Conservation (phyloP, 2,797 vertebrate species). For the Phoeniculus purpureus region DNA sequence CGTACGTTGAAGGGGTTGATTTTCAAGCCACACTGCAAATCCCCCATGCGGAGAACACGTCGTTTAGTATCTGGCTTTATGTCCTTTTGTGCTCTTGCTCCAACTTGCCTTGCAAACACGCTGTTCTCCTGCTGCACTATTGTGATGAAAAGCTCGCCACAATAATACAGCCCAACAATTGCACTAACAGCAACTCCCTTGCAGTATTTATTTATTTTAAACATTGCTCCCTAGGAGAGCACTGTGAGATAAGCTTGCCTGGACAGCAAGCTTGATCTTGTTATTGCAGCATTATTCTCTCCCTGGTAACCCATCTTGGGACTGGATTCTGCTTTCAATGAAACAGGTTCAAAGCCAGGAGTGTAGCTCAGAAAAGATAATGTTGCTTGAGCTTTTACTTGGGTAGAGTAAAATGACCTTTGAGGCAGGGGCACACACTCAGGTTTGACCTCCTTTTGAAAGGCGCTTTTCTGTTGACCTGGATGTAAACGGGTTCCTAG, state of each 20-base stretch:
- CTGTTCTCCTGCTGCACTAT: not conserved
- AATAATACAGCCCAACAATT: slow-evolving; percentile 35
- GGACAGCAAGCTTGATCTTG: not conserved
- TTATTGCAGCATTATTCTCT: slow-evolving; percentile 13
- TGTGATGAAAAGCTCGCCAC: slow-evolving; percentile 30
- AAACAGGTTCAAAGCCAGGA: not conserved
- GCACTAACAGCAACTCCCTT: slow-evolving; percentile 16
- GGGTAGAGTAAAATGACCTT: not conserved
- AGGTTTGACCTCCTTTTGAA: not conserved
- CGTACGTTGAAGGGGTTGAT: not conserved
- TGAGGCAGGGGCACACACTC: not conserved
- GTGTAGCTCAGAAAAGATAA: slow-evolving; percentile 14
- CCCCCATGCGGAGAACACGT: not conserved
- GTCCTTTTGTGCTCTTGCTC: not conserved
- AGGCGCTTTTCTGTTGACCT: slow-evolving; percentile 4
- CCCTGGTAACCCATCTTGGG: not conserved
- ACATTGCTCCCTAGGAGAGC: slow-evolving; percentile 12
- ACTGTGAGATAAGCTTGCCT: not conserved
- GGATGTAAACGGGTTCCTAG: not conserved
- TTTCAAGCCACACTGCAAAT: not conserved
- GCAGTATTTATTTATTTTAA: slow-evolving; percentile 60
- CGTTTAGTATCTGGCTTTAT: slow-evolving; percentile 40
- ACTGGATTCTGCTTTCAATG: not conserved
- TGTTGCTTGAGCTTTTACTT: not conserved
- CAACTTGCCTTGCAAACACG: slow-evolving; percentile 26